These are phyloP conservation scores for Diachasmimorpha longicaudata DNA, from an alignment of 1,140 invertebrate genomes.

Conservation along the genomic window DNA sequence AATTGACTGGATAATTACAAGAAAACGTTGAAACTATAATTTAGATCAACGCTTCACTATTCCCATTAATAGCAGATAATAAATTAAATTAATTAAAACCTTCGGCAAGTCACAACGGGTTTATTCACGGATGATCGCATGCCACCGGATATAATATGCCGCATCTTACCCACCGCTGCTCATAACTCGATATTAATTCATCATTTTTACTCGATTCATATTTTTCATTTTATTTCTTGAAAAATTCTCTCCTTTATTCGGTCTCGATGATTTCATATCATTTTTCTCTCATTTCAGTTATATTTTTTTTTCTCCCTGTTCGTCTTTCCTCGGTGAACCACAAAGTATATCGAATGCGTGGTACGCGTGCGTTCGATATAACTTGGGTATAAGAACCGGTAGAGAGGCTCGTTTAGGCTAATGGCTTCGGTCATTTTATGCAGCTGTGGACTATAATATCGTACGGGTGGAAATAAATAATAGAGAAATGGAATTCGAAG, in stretches of 20 bases:
- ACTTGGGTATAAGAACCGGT: neutral
- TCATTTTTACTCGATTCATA: neutral
- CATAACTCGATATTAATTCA: constrained; percentile 18
- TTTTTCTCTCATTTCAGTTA: neutral
- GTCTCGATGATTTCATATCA: neutral
- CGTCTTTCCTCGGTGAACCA: constrained; percentile 29
- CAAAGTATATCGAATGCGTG: constrained; percentile 32
- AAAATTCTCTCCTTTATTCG: neutral
- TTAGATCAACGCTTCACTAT: constrained; percentile 7
- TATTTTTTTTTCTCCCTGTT: constrained; percentile 7
- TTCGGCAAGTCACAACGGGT: constrained; percentile 19
- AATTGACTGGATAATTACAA: constrained; percentile 6
- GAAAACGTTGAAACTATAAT: constrained; percentile 7
- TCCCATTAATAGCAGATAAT: neutral
- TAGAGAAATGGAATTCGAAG: neutral
- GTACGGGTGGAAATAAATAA: neutral
- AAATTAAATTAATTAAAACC: constrained; percentile 22
- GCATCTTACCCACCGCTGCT: neutral
- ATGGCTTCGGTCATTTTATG: neutral
- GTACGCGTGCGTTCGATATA: constrained; percentile 32
- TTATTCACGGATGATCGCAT: constrained; percentile 21
- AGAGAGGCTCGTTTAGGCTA: neutral
- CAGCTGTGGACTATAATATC: neutral
- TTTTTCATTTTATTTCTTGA: neutral
- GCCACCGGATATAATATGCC: neutral